Percentiles rank a stretch among this genome's conserved stretches.
phyloP scores from a whole-genome alignment of 2,888 invertebrate genomes.

The Rotaria sp. region DNA sequence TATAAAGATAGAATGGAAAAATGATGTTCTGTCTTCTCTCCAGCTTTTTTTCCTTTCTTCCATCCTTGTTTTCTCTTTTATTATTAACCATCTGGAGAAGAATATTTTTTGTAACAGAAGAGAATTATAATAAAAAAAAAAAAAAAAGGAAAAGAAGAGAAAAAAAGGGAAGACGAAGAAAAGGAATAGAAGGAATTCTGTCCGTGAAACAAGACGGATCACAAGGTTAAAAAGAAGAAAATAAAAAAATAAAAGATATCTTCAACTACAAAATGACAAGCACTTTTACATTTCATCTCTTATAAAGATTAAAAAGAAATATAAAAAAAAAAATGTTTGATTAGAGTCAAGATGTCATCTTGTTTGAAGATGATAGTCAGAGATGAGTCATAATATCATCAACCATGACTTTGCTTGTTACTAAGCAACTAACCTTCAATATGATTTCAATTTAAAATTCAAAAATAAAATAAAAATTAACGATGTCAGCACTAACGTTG shows the following conservation, averaged over 20 bases:
- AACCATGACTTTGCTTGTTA: not conserved
- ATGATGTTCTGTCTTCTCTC: not conserved
- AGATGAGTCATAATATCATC: not conserved
- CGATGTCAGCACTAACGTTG: not conserved
- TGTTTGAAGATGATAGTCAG: not conserved
- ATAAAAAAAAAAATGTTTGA: not conserved
- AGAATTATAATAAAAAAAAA: not conserved
- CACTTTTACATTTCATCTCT: too few relatives aligned
- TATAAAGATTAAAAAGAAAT: not conserved
- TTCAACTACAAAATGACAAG: not conserved
- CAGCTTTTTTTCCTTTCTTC: not conserved
- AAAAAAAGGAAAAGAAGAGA: not conserved
- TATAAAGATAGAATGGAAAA: not conserved
- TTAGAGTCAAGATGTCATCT: not conserved
- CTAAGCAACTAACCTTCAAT: not conserved
- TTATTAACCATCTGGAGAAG: slow-evolving; percentile 5
- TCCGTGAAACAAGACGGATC: not conserved
- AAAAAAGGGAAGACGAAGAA: not conserved
- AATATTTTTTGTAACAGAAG: not conserved
- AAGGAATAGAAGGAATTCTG: not conserved
- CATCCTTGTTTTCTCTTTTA: not conserved
- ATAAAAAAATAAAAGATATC: not conserved
- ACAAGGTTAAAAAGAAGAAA: not conserved
- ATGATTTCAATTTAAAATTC: not conserved
- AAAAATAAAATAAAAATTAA: not conserved